Conservation (phyloP, 2,888 invertebrate species). For the Latrodectus hesperus region DNA sequence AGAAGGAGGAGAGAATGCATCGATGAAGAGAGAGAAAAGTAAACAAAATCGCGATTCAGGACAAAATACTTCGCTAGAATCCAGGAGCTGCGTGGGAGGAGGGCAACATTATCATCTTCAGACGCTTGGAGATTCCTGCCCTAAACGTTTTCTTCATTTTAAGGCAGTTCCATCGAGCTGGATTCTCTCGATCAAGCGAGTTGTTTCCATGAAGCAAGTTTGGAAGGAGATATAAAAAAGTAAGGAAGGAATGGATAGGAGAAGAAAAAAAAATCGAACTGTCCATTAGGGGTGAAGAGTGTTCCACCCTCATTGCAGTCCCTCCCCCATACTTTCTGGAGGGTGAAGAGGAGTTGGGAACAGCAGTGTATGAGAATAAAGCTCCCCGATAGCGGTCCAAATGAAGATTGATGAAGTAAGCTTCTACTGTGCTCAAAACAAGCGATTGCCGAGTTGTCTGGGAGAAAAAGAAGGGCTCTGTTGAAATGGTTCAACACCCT, state of each 20-base stretch:
- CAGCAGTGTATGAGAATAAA: conserved; percentile 64
- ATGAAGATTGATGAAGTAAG: conserved; percentile 69
- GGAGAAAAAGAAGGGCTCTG: conserved; percentile 26
- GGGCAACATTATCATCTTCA: conserved; percentile 62
- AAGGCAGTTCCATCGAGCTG: conserved; percentile 42
- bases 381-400: conserved; percentile 65
- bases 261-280: conserved; percentile 49
- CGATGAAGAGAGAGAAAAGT: conserved; percentile 25
- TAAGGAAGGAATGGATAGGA: not conserved
- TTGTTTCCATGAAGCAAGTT: conserved; percentile 40
- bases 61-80: conserved; percentile 44
- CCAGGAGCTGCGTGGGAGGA: conserved; percentile 19
- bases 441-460: conserved; percentile 48
- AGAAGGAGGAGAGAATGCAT: conserved; percentile 1
- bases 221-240: conserved; percentile 6
- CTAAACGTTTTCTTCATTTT: conserved; percentile 67
- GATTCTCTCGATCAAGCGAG: conserved; percentile 57
- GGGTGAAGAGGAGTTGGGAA: conserved; percentile 35
- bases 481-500: conserved; percentile 64
- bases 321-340: conserved; percentile 15
- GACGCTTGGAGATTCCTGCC: conserved; percentile 35
- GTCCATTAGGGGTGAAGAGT: conserved; percentile 68
- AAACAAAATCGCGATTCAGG: conserved; percentile 56
- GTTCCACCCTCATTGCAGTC: conserved; percentile 25
- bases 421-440: conserved; percentile 50